Evolutionary conservation across 2,888 invertebrate genomes (phyloP).

Genomic region (Nycteola revayana): DNA sequence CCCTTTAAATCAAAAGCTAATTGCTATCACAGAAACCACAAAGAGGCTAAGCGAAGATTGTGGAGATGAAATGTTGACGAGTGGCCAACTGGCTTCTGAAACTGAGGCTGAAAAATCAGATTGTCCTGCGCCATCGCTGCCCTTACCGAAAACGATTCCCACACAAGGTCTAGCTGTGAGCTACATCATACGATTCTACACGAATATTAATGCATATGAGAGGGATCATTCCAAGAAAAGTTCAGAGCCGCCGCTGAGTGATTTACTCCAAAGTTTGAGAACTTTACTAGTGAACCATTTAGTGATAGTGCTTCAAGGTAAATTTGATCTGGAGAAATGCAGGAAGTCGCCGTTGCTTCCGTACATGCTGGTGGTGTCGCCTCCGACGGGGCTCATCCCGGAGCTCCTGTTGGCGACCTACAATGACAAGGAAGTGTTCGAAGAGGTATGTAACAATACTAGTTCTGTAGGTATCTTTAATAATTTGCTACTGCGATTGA

Average conservation of each 20-base stretch:
- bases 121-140: slow-evolving; percentile 70
- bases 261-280: slow-evolving; percentile 82
- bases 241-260: slow-evolving; percentile 87
- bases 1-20: slow-evolving; percentile 78
- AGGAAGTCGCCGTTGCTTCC: slow-evolving; percentile 85
- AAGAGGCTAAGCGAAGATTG: slow-evolving; percentile 73
- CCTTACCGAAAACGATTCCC: slow-evolving; percentile 63
- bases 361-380: slow-evolving; percentile 85
- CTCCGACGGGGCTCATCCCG: slow-evolving; percentile 88
- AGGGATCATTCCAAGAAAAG: slow-evolving; percentile 89
- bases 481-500: too few species aligned
- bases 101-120: slow-evolving; percentile 61
- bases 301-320: slow-evolving; percentile 82
- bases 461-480: too few species aligned
- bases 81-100: slow-evolving; percentile 57
- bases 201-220: slow-evolving; percentile 87
- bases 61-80: slow-evolving; percentile 60
- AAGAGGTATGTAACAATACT: slow-evolving; percentile 54
- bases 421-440: slow-evolving; percentile 82
- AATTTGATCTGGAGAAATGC: slow-evolving; percentile 75
- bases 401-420: slow-evolving; percentile 85
- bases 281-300: slow-evolving; percentile 79
- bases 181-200: slow-evolving; percentile 81
- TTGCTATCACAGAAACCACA: slow-evolving; percentile 64
- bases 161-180: slow-evolving; percentile 71